Conservation (phyloP, 2,888 invertebrate genomes). For the Aproaerema taeniolella region DNA sequence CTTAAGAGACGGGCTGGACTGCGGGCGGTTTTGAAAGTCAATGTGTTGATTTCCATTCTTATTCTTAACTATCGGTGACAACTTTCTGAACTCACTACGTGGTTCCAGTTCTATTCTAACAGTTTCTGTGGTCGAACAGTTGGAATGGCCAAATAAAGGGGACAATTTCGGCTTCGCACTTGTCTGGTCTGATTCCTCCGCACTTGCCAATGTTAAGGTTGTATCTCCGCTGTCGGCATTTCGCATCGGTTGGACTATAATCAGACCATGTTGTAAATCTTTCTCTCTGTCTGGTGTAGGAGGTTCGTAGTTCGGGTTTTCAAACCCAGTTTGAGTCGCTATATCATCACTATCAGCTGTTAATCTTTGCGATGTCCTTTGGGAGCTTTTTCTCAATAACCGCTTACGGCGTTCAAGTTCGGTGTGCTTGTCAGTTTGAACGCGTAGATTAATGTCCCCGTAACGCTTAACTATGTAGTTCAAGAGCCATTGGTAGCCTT, state of each 20-base stretch:
- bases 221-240: constrained; percentile 53
- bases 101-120: constrained; percentile 62
- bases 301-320: constrained; percentile 59
- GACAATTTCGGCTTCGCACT: constrained; percentile 58
- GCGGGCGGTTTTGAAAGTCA: constrained; percentile 60
- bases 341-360: constrained; percentile 53
- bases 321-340: constrained; percentile 65
- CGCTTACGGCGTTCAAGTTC: constrained; percentile 69
- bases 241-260: constrained; percentile 57
- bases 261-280: constrained; percentile 40
- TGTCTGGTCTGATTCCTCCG: constrained; percentile 45
- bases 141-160: constrained; percentile 52
- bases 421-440: constrained; percentile 79
- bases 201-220: constrained; percentile 61
- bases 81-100: constrained; percentile 54
- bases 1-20: constrained; percentile 58
- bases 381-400: constrained; percentile 51
- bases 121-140: constrained; percentile 29
- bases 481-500: constrained; percentile 84
- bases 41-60: constrained; percentile 48
- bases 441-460: constrained; percentile 79
- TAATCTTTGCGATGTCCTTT: constrained; percentile 45
- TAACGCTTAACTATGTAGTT: constrained; percentile 82
- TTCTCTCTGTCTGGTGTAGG: constrained; percentile 33
- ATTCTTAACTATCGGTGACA: constrained; percentile 59